Base-by-base conservation (phyloP, 2,888 invertebrate genomes). In the Cheilosia pagana region DNA sequence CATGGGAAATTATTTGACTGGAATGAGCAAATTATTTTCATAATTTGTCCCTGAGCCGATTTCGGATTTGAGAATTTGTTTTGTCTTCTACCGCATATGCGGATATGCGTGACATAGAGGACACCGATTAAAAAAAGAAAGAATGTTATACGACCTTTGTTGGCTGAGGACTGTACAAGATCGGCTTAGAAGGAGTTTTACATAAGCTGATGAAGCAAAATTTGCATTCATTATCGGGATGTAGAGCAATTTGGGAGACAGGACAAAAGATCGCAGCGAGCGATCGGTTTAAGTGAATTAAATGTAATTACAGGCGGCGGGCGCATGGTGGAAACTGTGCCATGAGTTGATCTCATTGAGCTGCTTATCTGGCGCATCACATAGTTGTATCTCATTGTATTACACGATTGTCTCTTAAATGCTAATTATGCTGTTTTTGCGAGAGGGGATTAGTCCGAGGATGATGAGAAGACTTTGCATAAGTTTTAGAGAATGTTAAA, bases 21-120 rank as follows among this genome's bases (percentile, higher is more conserved):
- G 63, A 83, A 83, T 65, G 83, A 83, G 63, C 63, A 65, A 83
- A 83, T 83, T 83, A 79, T 78, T 78, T 79, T 75, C 53, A 63
- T 75, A 70, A 75, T 78, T 79, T 70, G 31, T 77, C 59, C 59
- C 43, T 75, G 79, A 83, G 72, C 79, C 53, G 83, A 75, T 83
- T 57, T 74, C 43, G 62, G 23, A 19, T 39, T 55, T 25, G 4
- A 57, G 35, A 70, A 21, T 21, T 21, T 28, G n/a, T n/a, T 19
- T 65, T 57, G 10, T 70, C 2, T 59, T 12, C 19, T 43, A 28
- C 14, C 57, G 59, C 43, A 12, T 57, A 60, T 3, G 12, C 12
- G 71, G 35, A 3, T 50, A 14, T 35, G 55, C 67, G 39, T 60
- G 62, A 68, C 52, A 60, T 52, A 45, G 0, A 43, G 48, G 72